A percentile compares a stretch with the other conserved stretches of the same genome.
Evolutionary conservation across 2,797 vertebrate genomes (phyloP).

Genomic region (Streptopelia turtur): DNA sequence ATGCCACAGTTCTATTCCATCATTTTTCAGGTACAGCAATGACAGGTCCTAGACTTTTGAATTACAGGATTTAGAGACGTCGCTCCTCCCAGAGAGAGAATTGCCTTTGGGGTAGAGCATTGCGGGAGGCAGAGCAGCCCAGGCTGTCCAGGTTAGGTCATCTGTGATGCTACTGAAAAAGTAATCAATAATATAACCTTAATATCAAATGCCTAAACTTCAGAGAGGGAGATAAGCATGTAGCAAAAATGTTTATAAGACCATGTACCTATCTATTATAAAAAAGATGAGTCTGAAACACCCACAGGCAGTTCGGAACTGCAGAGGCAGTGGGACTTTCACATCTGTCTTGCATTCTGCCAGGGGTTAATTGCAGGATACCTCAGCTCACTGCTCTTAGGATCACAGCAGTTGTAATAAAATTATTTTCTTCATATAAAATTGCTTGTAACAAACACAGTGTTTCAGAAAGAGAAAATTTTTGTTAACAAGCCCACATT

Average conservation of each 20-base stretch:
- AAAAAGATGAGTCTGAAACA: background rate
- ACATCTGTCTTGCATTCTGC: background rate
- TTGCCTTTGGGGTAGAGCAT: background rate
- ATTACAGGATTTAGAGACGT: background rate
- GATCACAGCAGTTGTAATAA: background rate
- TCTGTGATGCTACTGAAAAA: background rate
- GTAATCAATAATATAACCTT: background rate
- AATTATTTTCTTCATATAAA: background rate
- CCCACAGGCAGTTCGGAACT: background rate
- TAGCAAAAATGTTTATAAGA: background rate
- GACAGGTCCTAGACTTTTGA: background rate
- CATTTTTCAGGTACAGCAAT: background rate
- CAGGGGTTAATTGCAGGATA: background rate
- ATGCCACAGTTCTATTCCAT: background rate
- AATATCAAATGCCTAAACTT: background rate
- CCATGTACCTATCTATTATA: background rate
- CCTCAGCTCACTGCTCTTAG: background rate
- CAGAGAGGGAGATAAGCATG: background rate
- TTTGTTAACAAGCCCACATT: background rate
- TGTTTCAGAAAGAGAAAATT: background rate
- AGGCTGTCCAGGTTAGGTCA: background rate
- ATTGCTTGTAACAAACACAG: background rate
- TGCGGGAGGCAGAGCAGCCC: rapidly evolving
- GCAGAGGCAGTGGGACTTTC: background rate
- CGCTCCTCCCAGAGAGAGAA: background rate